Evolutionary conservation across 2,888 invertebrate genomes (phyloP).

Genomic region (Tridacna crocea): DNA sequence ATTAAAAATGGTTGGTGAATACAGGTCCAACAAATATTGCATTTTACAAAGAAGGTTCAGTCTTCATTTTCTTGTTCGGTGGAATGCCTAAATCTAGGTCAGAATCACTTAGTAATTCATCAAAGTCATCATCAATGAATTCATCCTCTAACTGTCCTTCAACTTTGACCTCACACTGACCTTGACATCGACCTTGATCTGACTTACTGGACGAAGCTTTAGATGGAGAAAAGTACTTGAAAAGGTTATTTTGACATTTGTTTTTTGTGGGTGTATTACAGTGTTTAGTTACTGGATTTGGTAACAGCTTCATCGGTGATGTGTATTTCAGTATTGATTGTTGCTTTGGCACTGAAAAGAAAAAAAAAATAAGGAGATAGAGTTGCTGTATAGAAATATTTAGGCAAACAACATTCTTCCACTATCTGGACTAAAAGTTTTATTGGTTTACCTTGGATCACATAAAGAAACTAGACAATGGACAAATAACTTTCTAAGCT

Average conservation of each 20-base stretch:
- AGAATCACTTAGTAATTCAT: conserved; percentile 45
- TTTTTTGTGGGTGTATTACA: conserved; percentile 9
- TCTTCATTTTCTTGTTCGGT: conserved; percentile 24
- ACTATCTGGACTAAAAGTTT: neutral
- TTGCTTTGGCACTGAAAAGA: conserved; percentile 39
- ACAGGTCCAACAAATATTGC: too few species aligned
- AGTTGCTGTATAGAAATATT: too few species aligned
- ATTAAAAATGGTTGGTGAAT: too few species aligned
- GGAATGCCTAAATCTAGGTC: conserved; percentile 57
- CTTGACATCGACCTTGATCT: conserved; percentile 10
- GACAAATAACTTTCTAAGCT: too few species aligned
- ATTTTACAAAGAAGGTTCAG: neutral
- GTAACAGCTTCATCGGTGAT: conserved; percentile 42
- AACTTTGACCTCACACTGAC: conserved; percentile 10
- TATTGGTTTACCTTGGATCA: too few species aligned
- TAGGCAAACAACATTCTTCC: neutral
- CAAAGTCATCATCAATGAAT: conserved; percentile 49
- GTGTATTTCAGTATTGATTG: conserved; percentile 45
- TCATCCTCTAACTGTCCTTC: conserved; percentile 5
- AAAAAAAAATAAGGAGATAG: neutral
- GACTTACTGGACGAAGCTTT: neutral
- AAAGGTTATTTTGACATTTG: conserved; percentile 31
- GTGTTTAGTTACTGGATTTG: neutral
- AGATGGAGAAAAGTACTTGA: conserved; percentile 43
- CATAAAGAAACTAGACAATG: too few species aligned